phyloP scores from a whole-genome alignment of 2,888 invertebrate genomes.

The Diarsia rubi region DNA sequence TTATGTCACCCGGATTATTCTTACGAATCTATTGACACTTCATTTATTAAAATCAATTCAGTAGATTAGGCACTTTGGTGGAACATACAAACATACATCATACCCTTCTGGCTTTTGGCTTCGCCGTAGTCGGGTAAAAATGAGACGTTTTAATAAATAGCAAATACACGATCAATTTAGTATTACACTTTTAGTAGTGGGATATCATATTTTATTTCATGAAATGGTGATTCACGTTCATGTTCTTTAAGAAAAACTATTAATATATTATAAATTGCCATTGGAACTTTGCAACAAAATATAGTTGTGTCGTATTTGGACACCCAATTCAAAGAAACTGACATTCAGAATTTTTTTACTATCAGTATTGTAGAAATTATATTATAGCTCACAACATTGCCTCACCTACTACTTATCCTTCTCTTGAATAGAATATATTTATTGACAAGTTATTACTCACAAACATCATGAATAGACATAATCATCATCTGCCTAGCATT shows the following conservation, averaged over 20 bases:
- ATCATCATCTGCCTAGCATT: too few species aligned
- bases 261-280: neutral
- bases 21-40: too few species aligned
- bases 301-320: neutral
- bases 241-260: neutral
- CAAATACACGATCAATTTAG: neutral
- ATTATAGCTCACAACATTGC: neutral
- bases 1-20: too few species aligned
- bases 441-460: too few species aligned
- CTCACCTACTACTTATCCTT: too few species aligned
- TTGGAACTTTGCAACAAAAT: neutral
- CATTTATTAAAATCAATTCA: too few species aligned
- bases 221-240: neutral
- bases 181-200: neutral
- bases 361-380: neutral
- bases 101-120: too few species aligned
- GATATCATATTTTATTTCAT: neutral
- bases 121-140: too few species aligned
- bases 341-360: neutral
- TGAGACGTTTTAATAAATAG: neutral
- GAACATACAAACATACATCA: too few species aligned
- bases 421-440: too few species aligned
- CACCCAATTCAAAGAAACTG: neutral
- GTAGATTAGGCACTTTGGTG: too few species aligned
- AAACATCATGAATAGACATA: too few species aligned